Evolutionary conservation across 2,113 vertebrate genomes (phyloP).

Genomic region (Struthio camelus): DNA sequence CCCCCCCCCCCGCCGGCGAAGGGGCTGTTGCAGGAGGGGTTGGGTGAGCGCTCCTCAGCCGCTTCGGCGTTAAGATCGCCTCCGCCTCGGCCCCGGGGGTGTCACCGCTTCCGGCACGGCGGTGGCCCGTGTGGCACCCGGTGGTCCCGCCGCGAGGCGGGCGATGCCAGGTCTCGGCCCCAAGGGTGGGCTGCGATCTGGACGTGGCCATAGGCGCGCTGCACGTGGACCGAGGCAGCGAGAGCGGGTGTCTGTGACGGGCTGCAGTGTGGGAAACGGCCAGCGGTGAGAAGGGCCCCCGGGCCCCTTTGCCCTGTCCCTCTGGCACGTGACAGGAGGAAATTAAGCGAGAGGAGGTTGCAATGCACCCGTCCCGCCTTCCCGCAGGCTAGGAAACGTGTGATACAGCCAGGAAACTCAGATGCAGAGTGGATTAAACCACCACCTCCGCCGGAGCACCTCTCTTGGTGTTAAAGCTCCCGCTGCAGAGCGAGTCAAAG

Average conservation of each 20-base stretch:
- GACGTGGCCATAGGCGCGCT: too few species aligned
- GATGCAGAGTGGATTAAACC: neutral
- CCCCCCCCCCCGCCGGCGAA: too few species aligned
- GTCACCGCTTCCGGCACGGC: neutral
- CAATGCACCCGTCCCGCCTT: fast-evolving
- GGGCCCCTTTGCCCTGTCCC: neutral
- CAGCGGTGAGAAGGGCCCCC: neutral
- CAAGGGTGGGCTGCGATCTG: neutral
- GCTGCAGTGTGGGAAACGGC: neutral
- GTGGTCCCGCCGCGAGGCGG: fast-evolving
- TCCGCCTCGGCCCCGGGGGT: fast-evolving
- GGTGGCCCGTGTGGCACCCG: fast-evolving
- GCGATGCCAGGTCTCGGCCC: fast-evolving
- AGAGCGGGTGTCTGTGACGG: fast-evolving
- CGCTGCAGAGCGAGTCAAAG: neutral
- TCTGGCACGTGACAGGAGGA: fast-evolving
- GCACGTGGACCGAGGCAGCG: fast-evolving
- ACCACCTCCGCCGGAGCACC: too few species aligned
- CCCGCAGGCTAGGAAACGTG: neutral
- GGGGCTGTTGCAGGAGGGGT: too few species aligned
- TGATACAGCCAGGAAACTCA: neutral
- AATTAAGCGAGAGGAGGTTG: fast-evolving
- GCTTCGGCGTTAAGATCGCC: fast-evolving
- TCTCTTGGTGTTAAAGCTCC: neutral
- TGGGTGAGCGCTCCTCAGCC: neutral